Evolutionary conservation across 2,797 vertebrate genomes (phyloP).

Genomic region (Sebastes diaconus): DNA sequence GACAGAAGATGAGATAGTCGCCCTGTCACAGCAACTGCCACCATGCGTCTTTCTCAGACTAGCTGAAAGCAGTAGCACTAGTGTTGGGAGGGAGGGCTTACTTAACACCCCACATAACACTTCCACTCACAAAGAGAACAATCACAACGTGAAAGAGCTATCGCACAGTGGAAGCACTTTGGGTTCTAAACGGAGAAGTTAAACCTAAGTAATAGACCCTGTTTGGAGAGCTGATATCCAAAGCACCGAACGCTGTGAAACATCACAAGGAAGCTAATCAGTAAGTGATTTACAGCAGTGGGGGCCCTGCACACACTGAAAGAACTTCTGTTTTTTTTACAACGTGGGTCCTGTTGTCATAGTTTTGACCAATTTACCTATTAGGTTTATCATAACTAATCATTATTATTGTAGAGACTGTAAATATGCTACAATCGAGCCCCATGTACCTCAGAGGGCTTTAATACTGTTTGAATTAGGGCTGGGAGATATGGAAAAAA

Average conservation of each 20-base stretch:
- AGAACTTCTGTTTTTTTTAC: not conserved
- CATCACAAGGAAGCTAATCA: constrained; percentile 40
- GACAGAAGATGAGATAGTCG: constrained; percentile 37
- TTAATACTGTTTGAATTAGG: not conserved
- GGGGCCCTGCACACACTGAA: not conserved
- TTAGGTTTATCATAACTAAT: not conserved
- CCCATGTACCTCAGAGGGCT: not conserved
- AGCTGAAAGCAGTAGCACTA: constrained; percentile 7
- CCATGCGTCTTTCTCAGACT: constrained; percentile 18
- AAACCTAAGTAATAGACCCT: constrained; percentile 36
- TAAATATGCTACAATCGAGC: not conserved
- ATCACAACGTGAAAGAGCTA: constrained; percentile 38
- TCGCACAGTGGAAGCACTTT: constrained; percentile 16
- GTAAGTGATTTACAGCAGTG: constrained; percentile 29
- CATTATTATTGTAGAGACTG: not conserved
- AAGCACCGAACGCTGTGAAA: constrained; percentile 49
- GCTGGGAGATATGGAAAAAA: too few species aligned
- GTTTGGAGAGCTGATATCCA: constrained; percentile 41
- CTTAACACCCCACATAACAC: constrained; percentile 53
- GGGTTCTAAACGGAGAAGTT: constrained; percentile 38
- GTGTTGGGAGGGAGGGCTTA: constrained; percentile 26
- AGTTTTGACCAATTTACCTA: not conserved
- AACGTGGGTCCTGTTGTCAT: not conserved
- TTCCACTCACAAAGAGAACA: constrained; percentile 53
- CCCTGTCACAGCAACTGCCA: constrained; percentile 12